Conservation (phyloP, 2,888 invertebrate species). For the Amphipyra tragopoginis region DNA sequence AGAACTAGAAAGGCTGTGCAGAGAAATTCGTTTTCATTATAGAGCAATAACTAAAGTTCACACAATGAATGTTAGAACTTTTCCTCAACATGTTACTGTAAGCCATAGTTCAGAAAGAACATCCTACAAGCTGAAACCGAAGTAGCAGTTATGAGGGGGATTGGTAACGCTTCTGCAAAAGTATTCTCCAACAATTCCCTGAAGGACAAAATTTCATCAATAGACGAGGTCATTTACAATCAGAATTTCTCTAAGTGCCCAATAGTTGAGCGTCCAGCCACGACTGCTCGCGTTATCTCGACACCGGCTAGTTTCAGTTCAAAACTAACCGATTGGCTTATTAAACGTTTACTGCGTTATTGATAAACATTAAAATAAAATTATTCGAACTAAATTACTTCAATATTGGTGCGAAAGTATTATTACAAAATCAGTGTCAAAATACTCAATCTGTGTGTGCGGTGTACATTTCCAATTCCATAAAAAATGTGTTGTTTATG, state of each 20-base stretch:
- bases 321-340: slow-evolving; percentile 47
- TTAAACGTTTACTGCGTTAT: slow-evolving; percentile 40
- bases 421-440: background rate
- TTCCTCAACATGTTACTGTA: too few relatives aligned
- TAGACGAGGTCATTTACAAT: slow-evolving; percentile 43
- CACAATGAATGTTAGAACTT: too few relatives aligned
- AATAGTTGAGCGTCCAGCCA: slow-evolving; percentile 65
- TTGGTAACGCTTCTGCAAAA: too few relatives aligned
- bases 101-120: background rate
- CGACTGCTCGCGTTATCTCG: slow-evolving; percentile 67
- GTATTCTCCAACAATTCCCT: too few relatives aligned
- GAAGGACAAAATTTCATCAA: slow-evolving; percentile 33
- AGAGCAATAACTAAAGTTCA: too few relatives aligned
- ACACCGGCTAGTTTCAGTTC: slow-evolving; percentile 46
- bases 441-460: background rate
- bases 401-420: background rate
- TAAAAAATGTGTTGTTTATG: background rate
- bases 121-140: too few relatives aligned
- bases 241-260: slow-evolving; percentile 49
- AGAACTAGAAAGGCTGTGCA: too few relatives aligned
- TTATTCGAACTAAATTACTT: background rate
- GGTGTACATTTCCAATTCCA: background rate
- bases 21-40: too few relatives aligned
- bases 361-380: slow-evolving; percentile 4
- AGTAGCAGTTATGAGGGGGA: too few relatives aligned